These are phyloP conservation scores for Phycodurus eques DNA, from an alignment of 2,113 vertebrate genomes.

Conservation along the genomic window DNA sequence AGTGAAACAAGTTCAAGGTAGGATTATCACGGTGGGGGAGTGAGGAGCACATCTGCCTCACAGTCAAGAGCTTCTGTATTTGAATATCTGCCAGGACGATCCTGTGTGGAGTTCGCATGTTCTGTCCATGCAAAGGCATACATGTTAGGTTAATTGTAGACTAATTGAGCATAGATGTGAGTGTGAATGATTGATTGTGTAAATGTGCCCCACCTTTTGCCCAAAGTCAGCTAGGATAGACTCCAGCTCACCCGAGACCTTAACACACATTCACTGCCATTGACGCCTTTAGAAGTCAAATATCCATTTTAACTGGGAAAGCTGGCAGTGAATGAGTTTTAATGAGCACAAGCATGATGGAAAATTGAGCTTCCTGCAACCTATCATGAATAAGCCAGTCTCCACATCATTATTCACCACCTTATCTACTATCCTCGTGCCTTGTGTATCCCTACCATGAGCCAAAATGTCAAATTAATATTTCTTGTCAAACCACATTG, in stretches of 20 bases:
- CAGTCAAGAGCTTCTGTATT: background rate
- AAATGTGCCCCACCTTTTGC: too few relatives aligned
- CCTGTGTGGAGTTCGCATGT: background rate
- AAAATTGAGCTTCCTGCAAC: background rate
- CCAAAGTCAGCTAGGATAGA: background rate
- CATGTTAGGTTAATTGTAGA: too few relatives aligned
- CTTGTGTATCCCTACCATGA: background rate
- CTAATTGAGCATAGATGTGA: background rate
- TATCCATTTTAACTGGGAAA: too few relatives aligned
- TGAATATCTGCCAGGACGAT: background rate
- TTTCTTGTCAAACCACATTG: constrained; percentile 1
- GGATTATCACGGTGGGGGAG: background rate
- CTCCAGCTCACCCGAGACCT: background rate
- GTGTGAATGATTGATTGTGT: background rate
- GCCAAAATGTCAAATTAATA: constrained; percentile 12
- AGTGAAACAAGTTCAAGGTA: background rate
- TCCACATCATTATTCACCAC: background rate
- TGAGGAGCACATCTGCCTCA: background rate
- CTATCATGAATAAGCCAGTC: too few relatives aligned
- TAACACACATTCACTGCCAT: background rate
- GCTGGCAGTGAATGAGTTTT: too few relatives aligned
- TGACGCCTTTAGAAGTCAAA: too few relatives aligned
- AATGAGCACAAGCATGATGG: background rate
- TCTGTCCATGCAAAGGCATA: too few relatives aligned
- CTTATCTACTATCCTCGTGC: background rate